Conservation (phyloP, 2,888 invertebrate genomes). For the Autographa gamma region DNA sequence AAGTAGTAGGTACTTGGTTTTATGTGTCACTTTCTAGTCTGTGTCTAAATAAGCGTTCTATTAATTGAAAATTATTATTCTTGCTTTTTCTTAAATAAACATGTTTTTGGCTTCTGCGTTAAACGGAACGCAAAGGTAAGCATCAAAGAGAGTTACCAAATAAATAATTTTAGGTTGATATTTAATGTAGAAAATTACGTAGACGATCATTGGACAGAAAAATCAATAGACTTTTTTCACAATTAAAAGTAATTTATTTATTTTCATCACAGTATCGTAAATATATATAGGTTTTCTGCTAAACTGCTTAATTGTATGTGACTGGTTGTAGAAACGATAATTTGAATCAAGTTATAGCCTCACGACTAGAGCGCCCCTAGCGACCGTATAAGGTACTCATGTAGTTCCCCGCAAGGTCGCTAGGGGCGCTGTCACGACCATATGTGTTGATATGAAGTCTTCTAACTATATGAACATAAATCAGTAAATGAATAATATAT, state of each 20-base stretch:
- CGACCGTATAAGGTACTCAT: not conserved
- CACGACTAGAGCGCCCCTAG: not conserved
- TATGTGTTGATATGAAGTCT: not conserved
- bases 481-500: not conserved
- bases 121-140: constrained; percentile 37
- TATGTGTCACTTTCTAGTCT: constrained; percentile 50
- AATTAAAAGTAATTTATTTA: not conserved
- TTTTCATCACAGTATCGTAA: not conserved
- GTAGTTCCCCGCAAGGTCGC: not conserved
- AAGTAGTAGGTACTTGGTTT: constrained; percentile 10
- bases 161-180: constrained; percentile 46
- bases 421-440: not conserved
- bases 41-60: constrained; percentile 35
- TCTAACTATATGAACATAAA: not conserved
- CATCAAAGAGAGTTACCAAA: constrained; percentile 70
- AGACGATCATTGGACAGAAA: not conserved
- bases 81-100: not conserved
- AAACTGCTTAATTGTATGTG: not conserved
- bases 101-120: constrained; percentile 12
- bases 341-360: not conserved
- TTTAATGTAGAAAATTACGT: constrained; percentile 22
- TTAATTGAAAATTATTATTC: not conserved
- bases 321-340: not conserved
- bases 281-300: not conserved
- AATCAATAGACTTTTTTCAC: not conserved